Conservation (phyloP, 2,113 vertebrate species). For the Neotoma lepida region DNA sequence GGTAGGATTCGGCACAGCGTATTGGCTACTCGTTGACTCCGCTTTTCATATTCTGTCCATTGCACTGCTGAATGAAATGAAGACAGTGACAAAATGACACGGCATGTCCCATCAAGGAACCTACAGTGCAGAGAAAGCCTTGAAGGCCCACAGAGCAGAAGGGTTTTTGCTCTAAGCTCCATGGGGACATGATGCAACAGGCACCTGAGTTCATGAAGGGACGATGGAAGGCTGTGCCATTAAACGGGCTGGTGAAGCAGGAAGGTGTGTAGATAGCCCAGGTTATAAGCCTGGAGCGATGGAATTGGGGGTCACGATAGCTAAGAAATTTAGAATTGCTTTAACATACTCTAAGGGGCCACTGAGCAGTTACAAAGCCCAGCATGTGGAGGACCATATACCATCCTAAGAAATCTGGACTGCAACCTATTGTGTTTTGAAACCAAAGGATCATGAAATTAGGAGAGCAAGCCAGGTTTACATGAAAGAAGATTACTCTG, state of each 20-base stretch:
- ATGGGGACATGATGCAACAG: background rate
- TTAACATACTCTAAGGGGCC: background rate
- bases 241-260: background rate
- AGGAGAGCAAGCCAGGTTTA: background rate
- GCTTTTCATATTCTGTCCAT: background rate
- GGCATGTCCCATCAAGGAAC: background rate
- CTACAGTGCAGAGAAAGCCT: background rate
- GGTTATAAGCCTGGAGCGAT: background rate
- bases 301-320: rapidly evolving
- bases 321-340: background rate
- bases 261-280: background rate
- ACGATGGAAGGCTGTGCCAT: background rate
- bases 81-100: background rate
- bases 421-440: background rate
- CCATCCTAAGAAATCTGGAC: background rate
- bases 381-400: background rate
- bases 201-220: background rate
- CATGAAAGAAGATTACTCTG: background rate
- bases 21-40: background rate
- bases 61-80: background rate
- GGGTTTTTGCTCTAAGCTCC: background rate
- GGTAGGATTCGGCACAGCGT: background rate
- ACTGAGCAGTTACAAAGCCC: background rate
- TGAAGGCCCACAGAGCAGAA: background rate
- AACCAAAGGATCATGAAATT: background rate